Evolutionary conservation across 2,888 invertebrate genomes (phyloP).

Genomic region (Ochlodes sylvanus): DNA sequence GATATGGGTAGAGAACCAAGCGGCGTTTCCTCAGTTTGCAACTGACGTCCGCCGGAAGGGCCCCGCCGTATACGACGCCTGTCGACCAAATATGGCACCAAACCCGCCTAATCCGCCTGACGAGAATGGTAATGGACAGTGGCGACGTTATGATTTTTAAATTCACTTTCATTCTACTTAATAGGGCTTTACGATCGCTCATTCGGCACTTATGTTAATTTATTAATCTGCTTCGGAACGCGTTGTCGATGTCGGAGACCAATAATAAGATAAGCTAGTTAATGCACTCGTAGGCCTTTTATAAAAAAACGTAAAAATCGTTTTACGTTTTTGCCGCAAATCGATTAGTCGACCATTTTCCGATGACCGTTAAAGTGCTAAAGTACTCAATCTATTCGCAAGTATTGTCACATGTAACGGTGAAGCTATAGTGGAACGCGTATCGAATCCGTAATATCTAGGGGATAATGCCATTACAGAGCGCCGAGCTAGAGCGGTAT

Average conservation of each 20-base stretch:
- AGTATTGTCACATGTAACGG: slow-evolving; percentile 53
- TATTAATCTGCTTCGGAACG: slow-evolving; percentile 1
- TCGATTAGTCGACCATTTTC: slow-evolving; percentile 35
- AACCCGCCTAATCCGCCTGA: slow-evolving; percentile 59
- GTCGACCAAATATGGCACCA: slow-evolving; percentile 56
- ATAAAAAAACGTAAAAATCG: slow-evolving; percentile 23
- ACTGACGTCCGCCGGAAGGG: slow-evolving; percentile 69
- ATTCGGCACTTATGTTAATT: slow-evolving; percentile 26
- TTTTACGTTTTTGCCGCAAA: slow-evolving; percentile 33
- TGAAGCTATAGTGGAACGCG: slow-evolving; percentile 54
- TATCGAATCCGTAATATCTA: slow-evolving; percentile 74
- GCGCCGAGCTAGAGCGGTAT: slow-evolving; percentile 57
- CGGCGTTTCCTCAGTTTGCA: slow-evolving; percentile 30
- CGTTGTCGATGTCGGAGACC: not conserved
- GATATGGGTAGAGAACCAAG: slow-evolving; percentile 28
- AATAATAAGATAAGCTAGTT: not conserved
- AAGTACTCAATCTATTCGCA: slow-evolving; percentile 44
- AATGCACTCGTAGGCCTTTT: not conserved
- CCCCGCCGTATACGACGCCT: slow-evolving; percentile 55
- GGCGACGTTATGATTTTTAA: slow-evolving; percentile 48
- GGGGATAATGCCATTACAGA: slow-evolving; percentile 57
- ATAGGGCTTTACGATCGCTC: slow-evolving; percentile 31
- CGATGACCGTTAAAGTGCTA: slow-evolving; percentile 33
- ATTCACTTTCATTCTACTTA: slow-evolving; percentile 55
- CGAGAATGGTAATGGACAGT: slow-evolving; percentile 55